Conservation (phyloP, 2,797 vertebrate species). For the Phoeniculus purpureus region DNA sequence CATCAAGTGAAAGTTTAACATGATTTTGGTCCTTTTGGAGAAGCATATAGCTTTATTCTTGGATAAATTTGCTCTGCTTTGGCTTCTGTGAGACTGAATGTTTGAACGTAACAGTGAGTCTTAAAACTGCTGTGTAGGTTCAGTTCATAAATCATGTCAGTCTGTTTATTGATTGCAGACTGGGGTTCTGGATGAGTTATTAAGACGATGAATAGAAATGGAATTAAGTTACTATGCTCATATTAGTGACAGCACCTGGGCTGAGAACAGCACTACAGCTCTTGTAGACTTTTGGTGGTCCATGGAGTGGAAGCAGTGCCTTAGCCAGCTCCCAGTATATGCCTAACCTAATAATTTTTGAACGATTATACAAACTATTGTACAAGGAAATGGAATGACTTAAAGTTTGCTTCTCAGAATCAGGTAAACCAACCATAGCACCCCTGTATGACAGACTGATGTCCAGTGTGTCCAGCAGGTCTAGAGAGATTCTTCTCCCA, state of each 20-base stretch:
- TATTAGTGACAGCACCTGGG: accelerated
- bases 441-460: neutral
- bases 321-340: neutral
- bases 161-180: neutral
- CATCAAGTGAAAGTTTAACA: neutral
- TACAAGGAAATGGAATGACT: neutral
- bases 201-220: neutral
- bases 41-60: neutral
- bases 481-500: too few relatives aligned
- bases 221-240: neutral
- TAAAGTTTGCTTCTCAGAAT: neutral
- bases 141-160: neutral
- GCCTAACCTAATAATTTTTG: neutral
- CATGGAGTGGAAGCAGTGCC: neutral
- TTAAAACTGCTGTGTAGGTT: neutral
- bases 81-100: neutral
- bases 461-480: neutral
- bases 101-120: neutral
- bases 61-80: neutral
- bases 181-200: neutral
- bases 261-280: neutral
- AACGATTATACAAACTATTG: neutral
- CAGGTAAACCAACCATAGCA: neutral
- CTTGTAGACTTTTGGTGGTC: neutral
- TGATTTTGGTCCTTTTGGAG: neutral